Percentiles rank a stretch among this genome's conserved stretches.
phyloP scores from a whole-genome alignment of 1,140 invertebrate genomes.

The Lamellibrachia luymesi region DNA sequence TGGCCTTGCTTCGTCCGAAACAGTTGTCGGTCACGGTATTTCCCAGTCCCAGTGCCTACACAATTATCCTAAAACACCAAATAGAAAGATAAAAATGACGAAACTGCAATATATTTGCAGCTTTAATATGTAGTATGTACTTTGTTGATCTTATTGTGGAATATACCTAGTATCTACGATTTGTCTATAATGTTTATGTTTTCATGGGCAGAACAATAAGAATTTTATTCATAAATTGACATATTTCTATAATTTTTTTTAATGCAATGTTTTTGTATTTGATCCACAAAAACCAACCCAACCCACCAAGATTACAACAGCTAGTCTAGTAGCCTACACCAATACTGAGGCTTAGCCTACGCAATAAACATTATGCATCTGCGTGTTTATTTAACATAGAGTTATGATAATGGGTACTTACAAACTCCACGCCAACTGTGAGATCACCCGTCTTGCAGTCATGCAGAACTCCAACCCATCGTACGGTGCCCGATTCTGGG shows the following conservation, averaged over 20 bases:
- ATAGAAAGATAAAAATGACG: background rate
- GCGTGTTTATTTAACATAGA: background rate
- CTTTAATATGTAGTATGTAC: background rate
- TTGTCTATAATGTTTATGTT: too few species aligned
- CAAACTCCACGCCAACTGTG: conserved; percentile 65
- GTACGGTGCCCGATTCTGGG: conserved; percentile 59
- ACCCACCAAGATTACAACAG: too few species aligned
- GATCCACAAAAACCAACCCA: too few species aligned
- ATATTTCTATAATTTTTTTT: too few species aligned
- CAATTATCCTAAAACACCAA: conserved; percentile 56
- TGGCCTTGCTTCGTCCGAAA: conserved; percentile 62
- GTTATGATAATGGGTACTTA: conserved; percentile 49
- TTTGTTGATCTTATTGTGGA: too few species aligned
- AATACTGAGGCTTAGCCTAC: too few species aligned
- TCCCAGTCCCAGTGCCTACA: conserved; percentile 61
- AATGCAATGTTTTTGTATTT: too few species aligned
- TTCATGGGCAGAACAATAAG: too few species aligned
- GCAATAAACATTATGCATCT: background rate
- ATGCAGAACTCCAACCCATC: conserved; percentile 62
- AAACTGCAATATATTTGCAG: background rate
- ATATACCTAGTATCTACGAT: too few species aligned
- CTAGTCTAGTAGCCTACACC: too few species aligned
- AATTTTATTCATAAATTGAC: too few species aligned
- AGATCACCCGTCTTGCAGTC: conserved; percentile 57
- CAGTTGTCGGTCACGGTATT: conserved; percentile 59